Percentiles rank a stretch among this genome's conserved stretches.
Conservation (phyloP, 2,888 invertebrate species). For the Oxytorus armatus region DNA sequence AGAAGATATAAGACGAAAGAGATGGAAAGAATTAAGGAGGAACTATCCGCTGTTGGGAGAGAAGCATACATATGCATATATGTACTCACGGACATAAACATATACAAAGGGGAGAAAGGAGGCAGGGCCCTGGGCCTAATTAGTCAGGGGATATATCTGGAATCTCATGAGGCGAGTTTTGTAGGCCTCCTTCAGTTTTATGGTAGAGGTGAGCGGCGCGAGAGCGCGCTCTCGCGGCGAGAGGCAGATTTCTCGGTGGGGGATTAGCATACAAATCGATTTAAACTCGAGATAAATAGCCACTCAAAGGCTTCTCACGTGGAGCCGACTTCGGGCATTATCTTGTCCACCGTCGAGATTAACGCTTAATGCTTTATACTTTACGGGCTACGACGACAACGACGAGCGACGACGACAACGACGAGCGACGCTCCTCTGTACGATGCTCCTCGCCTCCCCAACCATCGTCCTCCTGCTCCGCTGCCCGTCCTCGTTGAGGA, state of each 20-base stretch:
- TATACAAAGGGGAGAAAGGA: constrained; percentile 61
- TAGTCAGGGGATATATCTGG: constrained; percentile 84
- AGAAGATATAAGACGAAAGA: constrained; percentile 43
- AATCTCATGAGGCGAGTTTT: constrained; percentile 83
- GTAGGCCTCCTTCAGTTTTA: constrained; percentile 83
- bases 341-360: constrained; percentile 83
- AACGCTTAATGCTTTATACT: constrained; percentile 84
- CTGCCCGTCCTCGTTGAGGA: constrained; percentile 59
- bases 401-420: constrained; percentile 55
- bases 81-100: not conserved
- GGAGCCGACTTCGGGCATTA: constrained; percentile 83
- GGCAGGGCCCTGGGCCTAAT: constrained; percentile 81
- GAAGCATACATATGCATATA: constrained; percentile 40
- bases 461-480: constrained; percentile 26
- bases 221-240: constrained; percentile 59
- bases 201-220: constrained; percentile 76
- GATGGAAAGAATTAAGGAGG: constrained; percentile 58
- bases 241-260: constrained; percentile 82
- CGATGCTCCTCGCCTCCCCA: constrained; percentile 59
- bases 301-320: constrained; percentile 83
- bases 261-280: constrained; percentile 85
- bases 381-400: constrained; percentile 75
- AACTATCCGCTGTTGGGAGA: constrained; percentile 70
- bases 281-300: constrained; percentile 84
- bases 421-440: constrained; percentile 67